These are phyloP conservation scores for Cephonodes hylas DNA, from an alignment of 2,888 invertebrate genomes.

Conservation along the genomic window DNA sequence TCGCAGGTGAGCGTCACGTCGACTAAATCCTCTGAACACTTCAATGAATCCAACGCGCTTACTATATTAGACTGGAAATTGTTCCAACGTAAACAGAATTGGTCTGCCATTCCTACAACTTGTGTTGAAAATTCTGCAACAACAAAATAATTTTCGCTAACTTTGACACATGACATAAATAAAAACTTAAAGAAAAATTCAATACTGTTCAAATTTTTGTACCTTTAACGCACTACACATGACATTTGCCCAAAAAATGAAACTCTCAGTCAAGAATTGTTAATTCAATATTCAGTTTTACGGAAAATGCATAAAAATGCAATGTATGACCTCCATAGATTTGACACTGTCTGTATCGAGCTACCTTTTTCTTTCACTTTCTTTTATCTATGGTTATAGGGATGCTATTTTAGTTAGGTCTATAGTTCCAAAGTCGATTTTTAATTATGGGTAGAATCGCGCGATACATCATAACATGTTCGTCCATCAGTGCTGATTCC, in stretches of 20 bases:
- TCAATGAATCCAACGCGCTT: constrained; percentile 85
- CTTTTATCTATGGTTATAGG: constrained; percentile 26
- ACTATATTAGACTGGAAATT: constrained; percentile 87
- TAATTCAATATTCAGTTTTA: constrained; percentile 21
- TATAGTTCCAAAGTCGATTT: background rate
- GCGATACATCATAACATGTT: too few species aligned
- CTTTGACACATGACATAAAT: constrained; percentile 43
- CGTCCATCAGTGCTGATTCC: too few species aligned
- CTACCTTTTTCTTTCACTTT: constrained; percentile 61
- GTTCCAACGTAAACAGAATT: constrained; percentile 88
- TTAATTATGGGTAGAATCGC: background rate
- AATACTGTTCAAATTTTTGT: constrained; percentile 24
- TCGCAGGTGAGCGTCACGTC: constrained; percentile 88
- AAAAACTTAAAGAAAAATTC: constrained; percentile 21
- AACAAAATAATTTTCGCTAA: constrained; percentile 44
- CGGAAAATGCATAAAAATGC: constrained; percentile 72
- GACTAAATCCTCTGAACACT: constrained; percentile 85
- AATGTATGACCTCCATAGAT: constrained; percentile 75
- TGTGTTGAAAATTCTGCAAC: constrained; percentile 51
- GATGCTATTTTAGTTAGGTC: background rate
- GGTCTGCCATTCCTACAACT: constrained; percentile 80
- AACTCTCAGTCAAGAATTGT: constrained; percentile 35
- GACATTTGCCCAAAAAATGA: constrained; percentile 40
- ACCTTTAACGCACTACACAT: constrained; percentile 46
- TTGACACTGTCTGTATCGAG: constrained; percentile 50